A percentile compares a stretch with the other conserved stretches of the same genome.
Conservation (phyloP, 35 echinoderm and acorn worm species). For the Apostichopus parvimensis region DNA sequence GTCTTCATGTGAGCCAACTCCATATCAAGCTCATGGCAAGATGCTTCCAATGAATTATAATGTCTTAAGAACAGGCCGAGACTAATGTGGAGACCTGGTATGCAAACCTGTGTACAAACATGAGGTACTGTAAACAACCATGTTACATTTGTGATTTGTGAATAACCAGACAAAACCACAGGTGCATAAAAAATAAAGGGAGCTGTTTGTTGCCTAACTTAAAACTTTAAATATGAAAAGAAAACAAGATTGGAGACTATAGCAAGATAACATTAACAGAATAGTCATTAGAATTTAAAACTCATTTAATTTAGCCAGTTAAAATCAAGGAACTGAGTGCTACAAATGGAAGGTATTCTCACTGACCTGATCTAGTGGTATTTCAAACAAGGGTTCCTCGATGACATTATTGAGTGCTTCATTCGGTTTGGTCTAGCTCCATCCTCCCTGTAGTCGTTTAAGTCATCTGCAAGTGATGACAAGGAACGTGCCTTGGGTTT, state of each 20-base stretch:
- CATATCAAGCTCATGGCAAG: neutral
- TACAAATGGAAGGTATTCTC: neutral
- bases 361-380: constrained; percentile 2
- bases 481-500: neutral
- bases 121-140: too few species aligned
- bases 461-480: neutral
- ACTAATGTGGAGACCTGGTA: constrained; percentile 17
- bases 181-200: too few species aligned
- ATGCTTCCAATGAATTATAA: neutral
- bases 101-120: constrained; percentile 13
- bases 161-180: too few species aligned
- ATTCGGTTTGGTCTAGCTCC: constrained; percentile 26
- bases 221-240: too few species aligned
- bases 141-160: too few species aligned
- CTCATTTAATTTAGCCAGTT: too few species aligned
- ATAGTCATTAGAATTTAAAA: too few species aligned
- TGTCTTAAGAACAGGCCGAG: constrained; percentile 13
- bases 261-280: too few species aligned
- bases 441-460: neutral
- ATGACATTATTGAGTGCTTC: constrained; percentile 41
- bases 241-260: too few species aligned
- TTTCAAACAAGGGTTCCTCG: neutral
- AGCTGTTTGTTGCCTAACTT: too few species aligned
- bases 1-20: neutral
- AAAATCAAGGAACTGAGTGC: too few species aligned